Evolutionary conservation across 2,888 invertebrate species (phyloP).

Genomic region (Saturnia pavonia): DNA sequence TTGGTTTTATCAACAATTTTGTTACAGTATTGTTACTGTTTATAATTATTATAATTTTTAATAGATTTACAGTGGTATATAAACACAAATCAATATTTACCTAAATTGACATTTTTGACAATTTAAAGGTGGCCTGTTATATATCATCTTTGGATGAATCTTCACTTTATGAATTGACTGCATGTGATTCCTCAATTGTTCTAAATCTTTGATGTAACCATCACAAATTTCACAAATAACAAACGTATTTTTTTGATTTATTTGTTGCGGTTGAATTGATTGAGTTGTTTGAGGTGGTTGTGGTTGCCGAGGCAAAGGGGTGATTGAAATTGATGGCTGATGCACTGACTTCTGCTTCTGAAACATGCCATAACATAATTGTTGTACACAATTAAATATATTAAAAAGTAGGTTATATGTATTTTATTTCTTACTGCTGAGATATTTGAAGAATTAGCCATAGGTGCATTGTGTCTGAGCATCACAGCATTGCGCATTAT

Average conservation of each 20-base stretch:
- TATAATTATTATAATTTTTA: no score
- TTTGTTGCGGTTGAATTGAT: slow-evolving; percentile 49
- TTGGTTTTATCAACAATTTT: no score
- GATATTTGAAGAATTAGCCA: slow-evolving; percentile 79
- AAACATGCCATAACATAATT: slow-evolving; percentile 27
- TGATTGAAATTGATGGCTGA: slow-evolving; percentile 95
- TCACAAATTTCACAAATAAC: slow-evolving; percentile 99
- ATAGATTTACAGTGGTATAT: no score
- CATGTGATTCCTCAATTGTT: slow-evolving; percentile 97
- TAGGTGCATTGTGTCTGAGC: slow-evolving; percentile 81
- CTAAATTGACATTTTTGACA: slow-evolving; percentile 97
- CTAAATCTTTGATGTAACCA: slow-evolving; percentile 97
- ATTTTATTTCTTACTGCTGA: not conserved
- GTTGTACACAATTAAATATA: not conserved
- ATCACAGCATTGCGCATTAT: slow-evolving; percentile 76
- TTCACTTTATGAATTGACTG: slow-evolving; percentile 99
- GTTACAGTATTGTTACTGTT: no score
- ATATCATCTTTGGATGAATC: slow-evolving; percentile 97
- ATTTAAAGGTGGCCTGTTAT: slow-evolving; percentile 95
- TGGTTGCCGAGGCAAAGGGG: slow-evolving; percentile 87
- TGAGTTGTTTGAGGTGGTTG: slow-evolving; percentile 58
- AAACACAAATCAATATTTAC: slow-evolving; percentile 37
- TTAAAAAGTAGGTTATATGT: not conserved
- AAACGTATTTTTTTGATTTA: slow-evolving; percentile 85
- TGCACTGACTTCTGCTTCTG: slow-evolving; percentile 64